Base-by-base conservation (phyloP, 2,797 vertebrate genomes). In the Cheirogaleus major region DNA sequence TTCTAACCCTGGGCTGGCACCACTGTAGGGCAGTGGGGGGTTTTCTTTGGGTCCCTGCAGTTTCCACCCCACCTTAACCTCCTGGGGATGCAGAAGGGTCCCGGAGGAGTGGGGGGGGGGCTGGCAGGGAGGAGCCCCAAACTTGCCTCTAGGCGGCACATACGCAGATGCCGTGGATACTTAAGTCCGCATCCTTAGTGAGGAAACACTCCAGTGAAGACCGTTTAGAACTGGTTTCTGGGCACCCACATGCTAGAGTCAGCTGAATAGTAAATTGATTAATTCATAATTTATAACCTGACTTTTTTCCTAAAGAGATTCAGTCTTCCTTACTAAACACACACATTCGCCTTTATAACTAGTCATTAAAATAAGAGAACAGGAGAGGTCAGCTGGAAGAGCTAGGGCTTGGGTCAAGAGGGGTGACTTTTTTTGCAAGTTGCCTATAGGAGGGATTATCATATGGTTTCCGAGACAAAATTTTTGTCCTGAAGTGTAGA, bases 121-220 rank as follows among this genome's bases (percentile, higher is more conserved):
- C 38, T 32, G n/a, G 59, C 18, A 0, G n/a, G 45, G 5, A 38
- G 70, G 38, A 87, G 15, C 18, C 57, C 45, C 35, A 18, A 27
- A 25, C 67, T 52, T 30, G 63, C 27, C 57, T 25, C 17, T 50
- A 65, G 50, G 22, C 1, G n/a, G 61, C 61, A 63, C 13, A 63
- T 63, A 7, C 13, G 32, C 30, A 63, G 32, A 7, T 35, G 63
- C 63, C 25, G 2, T 0, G 0, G 61, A 17, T 2, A 17, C 32
- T 32, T 15, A 0, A 0, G 11, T 55, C 63, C 25, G 30, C 7
- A 14, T 3, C 22, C 41, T 20, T 32, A n/a, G 20, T n/a, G n/a
- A 78, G 17, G 18, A 50, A 41, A 18, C 7, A 4, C 41, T 10
- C 15, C 41, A 11, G 41, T 5, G 27, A 45, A 59, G 23, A 52